These are phyloP conservation scores for Musca domestica DNA, from an alignment of 1,140 invertebrate species.

Conservation along the genomic window DNA sequence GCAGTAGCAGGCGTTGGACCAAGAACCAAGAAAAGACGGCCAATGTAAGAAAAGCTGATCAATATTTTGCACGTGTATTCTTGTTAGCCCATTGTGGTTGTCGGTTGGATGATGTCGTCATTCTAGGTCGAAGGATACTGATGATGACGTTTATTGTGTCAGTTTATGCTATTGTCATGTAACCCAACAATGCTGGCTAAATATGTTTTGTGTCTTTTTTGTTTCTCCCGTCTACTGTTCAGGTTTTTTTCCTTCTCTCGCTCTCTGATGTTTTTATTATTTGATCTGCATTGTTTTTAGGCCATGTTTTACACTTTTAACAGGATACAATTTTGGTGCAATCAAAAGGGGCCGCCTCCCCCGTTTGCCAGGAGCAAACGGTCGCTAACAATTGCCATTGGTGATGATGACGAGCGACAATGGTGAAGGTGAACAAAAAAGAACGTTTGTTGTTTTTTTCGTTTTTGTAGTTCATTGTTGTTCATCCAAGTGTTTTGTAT, in stretches of 20 bases:
- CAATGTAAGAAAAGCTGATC: not conserved
- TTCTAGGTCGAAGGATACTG: not conserved
- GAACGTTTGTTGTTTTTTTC: not conserved
- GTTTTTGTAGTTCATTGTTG: not conserved
- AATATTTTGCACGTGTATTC: conserved; percentile 18
- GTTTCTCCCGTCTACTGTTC: not conserved
- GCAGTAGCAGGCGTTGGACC: not conserved
- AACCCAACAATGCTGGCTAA: not conserved
- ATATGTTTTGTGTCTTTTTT: conserved; percentile 1
- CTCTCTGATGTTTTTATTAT: too few relatives aligned
- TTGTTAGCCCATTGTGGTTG: not conserved
- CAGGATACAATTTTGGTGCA: too few relatives aligned
- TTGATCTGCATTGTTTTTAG: too few relatives aligned
- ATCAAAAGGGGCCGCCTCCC: too few relatives aligned
- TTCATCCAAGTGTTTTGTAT: not conserved
- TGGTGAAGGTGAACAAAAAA: not conserved
- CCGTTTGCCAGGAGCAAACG: not conserved
- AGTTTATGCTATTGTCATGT: not conserved
- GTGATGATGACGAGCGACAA: conserved; percentile 5
- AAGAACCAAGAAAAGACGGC: not conserved
- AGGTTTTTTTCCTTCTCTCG: not conserved
- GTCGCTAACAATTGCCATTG: not conserved
- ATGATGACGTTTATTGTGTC: not conserved
- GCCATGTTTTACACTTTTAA: too few relatives aligned
- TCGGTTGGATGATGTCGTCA: not conserved